Evolutionary conservation across 2,113 vertebrate species (phyloP).

Genomic region (Toxostoma redivivum): DNA sequence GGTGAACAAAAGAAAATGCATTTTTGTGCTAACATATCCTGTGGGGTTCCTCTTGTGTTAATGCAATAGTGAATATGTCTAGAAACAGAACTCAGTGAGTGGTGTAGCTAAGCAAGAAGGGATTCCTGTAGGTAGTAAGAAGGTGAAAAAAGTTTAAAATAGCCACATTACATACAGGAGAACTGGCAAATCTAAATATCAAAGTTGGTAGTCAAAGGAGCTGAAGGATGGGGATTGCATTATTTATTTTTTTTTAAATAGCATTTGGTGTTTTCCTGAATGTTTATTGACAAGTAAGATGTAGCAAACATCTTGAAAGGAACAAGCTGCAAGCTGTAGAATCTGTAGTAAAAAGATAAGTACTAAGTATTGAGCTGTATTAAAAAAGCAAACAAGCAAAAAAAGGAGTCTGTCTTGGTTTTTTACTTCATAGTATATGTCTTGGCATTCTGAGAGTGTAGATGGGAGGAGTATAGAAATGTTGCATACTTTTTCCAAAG

Average conservation of each 20-base stretch:
- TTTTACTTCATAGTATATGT: neutral
- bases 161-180: neutral
- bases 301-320: neutral
- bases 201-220: neutral
- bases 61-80: neutral
- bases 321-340: neutral
- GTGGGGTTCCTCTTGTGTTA: neutral
- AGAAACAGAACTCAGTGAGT: neutral
- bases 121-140: neutral
- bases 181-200: neutral
- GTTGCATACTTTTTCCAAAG: neutral
- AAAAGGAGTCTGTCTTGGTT: neutral
- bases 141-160: neutral
- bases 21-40: neutral
- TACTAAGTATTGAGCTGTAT: neutral
- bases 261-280: neutral
- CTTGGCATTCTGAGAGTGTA: neutral
- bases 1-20: neutral
- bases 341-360: neutral
- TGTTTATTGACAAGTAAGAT: neutral
- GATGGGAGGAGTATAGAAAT: neutral
- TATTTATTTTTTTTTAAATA: neutral
- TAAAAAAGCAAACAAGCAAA: neutral
- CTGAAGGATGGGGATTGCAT: neutral
- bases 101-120: neutral